Percentiles rank a stretch among this genome's conserved stretches.
These are phyloP conservation scores for Saccopteryx leptura DNA, from an alignment of 2,113 vertebrate species.

Conservation along the genomic window DNA sequence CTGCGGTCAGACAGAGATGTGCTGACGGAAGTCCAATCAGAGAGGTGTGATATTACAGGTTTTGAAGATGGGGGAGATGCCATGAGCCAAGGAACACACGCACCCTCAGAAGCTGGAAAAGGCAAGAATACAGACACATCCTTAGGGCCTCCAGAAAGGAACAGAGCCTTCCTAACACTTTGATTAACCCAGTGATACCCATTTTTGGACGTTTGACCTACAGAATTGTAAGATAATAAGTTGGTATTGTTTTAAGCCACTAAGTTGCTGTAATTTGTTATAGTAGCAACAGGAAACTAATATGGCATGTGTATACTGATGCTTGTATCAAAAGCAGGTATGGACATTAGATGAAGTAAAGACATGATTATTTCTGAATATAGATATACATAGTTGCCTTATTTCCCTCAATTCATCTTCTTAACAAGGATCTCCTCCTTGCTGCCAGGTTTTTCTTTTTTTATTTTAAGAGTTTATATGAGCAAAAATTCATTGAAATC, in stretches of 20 bases:
- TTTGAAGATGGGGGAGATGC: background rate
- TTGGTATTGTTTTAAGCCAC: conserved; percentile 13
- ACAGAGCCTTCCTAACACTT: background rate
- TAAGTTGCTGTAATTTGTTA: conserved; percentile 12
- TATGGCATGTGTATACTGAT: background rate
- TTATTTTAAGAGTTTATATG: conserved; percentile 23
- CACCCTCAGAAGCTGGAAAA: background rate
- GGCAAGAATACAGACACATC: background rate
- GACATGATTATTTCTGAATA: conserved; percentile 43
- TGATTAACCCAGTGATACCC: background rate
- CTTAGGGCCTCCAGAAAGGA: background rate
- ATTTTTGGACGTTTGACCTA: background rate
- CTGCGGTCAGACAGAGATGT: background rate
- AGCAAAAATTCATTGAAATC: background rate
- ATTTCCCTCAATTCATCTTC: background rate
- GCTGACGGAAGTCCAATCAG: background rate
- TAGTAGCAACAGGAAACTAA: conserved; percentile 22
- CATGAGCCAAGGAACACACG: background rate
- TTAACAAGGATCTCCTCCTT: background rate
- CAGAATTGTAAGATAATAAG: background rate
- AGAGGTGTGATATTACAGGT: background rate
- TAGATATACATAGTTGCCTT: background rate
- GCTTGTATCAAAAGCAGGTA: background rate
- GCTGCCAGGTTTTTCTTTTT: background rate
- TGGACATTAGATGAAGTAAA: background rate